These are phyloP conservation scores for Falco concolor DNA, from an alignment of 2,797 vertebrate genomes.

Conservation along the genomic window DNA sequence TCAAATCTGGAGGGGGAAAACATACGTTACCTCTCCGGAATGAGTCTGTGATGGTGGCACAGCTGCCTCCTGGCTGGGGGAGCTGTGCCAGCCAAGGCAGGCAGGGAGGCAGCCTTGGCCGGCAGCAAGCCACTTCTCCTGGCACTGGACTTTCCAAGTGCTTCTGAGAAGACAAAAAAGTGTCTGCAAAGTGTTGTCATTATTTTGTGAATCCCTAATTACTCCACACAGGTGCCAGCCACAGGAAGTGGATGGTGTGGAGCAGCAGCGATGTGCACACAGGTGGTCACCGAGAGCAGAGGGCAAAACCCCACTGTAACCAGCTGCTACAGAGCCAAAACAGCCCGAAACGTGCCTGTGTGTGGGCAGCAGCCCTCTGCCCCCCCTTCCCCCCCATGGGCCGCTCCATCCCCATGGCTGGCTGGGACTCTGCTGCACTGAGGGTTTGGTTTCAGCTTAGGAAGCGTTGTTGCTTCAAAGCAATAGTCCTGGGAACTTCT, in stretches of 20 bases:
- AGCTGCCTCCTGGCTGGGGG: not conserved
- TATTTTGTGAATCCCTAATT: not conserved
- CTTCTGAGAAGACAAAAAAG: not conserved
- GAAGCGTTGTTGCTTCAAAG: fast-evolving
- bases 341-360: not conserved
- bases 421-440: fast-evolving
- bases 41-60: fast-evolving
- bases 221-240: not conserved
- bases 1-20: conserved; percentile 81
- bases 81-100: not conserved
- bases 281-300: not conserved
- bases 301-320: not conserved
- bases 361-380: not conserved
- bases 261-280: not conserved
- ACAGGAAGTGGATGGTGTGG: fast-evolving
- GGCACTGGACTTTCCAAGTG: not conserved
- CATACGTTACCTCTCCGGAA: not conserved
- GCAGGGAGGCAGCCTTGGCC: not conserved
- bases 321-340: not conserved
- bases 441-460: not conserved
- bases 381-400: fast-evolving
- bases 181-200: not conserved
- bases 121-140: not conserved
- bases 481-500: not conserved
- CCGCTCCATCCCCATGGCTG: not conserved